Base-by-base conservation (phyloP, 2,888 invertebrate genomes). In the Chymomyza amoena region DNA sequence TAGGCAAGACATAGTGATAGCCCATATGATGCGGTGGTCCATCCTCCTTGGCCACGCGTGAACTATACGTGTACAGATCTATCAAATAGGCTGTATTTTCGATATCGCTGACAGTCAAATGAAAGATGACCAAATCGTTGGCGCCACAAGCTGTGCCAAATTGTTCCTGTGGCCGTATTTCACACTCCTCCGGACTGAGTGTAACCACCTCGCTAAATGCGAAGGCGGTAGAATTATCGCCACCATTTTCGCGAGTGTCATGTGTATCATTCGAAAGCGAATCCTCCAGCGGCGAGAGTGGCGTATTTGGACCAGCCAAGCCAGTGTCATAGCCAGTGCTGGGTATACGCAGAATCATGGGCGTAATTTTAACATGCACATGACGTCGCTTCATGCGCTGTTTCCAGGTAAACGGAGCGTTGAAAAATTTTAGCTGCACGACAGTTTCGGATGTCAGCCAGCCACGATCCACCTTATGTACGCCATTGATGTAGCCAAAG, bases 1-100 rank as follows among this genome's bases (percentile, higher is more conserved):
- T 95, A 9, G 98, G 98, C 85, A 98, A 92, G 77, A 98, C 94
- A 92, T 98, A 97, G 88, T 97, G 96, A 90, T 97, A 98, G 15
- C 98, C 98, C 69, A 97, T 93, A 92, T 97, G 97, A 87, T 94
- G 94, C 4, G 97, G 97, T 36, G 96, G 95, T 78, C 96, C 95
- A 61, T 88, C 84, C 71, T 94, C 95, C 56, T 93, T 92, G 32
- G 91, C 92, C 59, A 93, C 93, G 79, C 94, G 93, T 61, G 94
- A 94, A 84, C 95, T 95, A 88, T 95, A 95, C 39, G 95, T 94
- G 90, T 96, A 98, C 88, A 96, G 94, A 92, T 98, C 97, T 74
- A 97, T 93, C 84, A 97, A 93, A 91, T 96, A 97, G 36, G 96
- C 97, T 89, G 96, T 94, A 76, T 94, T 94, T 84, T 95, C 94